Percentiles rank a stretch among this genome's conserved stretches.
Conservation (phyloP, 2,888 invertebrate genomes). For the Teinopalpus imperialis region DNA sequence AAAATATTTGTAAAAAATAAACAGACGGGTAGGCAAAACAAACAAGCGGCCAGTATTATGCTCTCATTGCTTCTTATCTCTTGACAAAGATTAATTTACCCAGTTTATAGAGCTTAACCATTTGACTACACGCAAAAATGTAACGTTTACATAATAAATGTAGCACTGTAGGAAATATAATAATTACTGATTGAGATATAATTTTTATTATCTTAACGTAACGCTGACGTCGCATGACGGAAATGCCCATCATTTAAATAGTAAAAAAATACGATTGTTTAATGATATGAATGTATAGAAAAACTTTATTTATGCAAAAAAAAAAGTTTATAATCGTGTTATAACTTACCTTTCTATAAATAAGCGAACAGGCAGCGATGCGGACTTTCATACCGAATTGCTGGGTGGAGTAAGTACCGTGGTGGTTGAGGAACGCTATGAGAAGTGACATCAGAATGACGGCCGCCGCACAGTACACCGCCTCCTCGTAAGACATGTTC, state of each 20-base stretch:
- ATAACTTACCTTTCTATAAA: conserved; percentile 91
- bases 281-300: no score
- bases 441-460: conserved; percentile 80
- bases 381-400: conserved; percentile 91
- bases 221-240: no score
- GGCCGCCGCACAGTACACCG: conserved; percentile 83
- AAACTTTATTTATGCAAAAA: no score
- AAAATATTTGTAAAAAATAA: conserved; percentile 2
- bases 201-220: no score
- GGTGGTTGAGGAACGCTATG: conserved; percentile 84
- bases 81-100: conserved; percentile 3
- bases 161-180: no score
- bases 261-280: no score
- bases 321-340: no score
- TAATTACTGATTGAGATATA: no score
- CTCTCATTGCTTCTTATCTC: conserved; percentile 4
- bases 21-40: not conserved
- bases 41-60: not conserved
- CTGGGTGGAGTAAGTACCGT: conserved; percentile 85
- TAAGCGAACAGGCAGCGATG: conserved; percentile 90
- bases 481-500: conserved; percentile 77
- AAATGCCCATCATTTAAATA: no score
- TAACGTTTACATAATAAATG: conserved; percentile 2
- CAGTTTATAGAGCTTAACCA: conserved; percentile 1
- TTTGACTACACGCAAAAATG: conserved; percentile 5